phyloP scores from a whole-genome alignment of 2,888 invertebrate genomes.

The Dione juno region DNA sequence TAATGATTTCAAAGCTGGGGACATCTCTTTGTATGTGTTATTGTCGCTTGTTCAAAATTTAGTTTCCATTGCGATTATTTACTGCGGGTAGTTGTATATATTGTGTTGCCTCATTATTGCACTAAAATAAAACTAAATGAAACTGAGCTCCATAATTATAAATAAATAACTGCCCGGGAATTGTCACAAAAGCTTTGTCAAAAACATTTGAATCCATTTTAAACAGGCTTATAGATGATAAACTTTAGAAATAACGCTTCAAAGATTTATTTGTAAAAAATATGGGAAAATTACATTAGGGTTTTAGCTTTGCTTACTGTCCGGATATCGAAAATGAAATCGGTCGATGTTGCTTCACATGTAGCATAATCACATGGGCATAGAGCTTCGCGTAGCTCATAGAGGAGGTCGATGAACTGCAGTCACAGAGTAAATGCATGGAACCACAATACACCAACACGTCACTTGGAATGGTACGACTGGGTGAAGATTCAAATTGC shows the following conservation, averaged over 20 bases:
- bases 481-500: constrained; percentile 32
- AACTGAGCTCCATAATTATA: constrained; percentile 50
- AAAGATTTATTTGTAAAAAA: constrained; percentile 22
- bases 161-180: constrained; percentile 57
- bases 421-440: constrained; percentile 73
- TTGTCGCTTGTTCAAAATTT: constrained; percentile 12
- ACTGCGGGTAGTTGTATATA: constrained; percentile 51
- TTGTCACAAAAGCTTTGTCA: constrained; percentile 55
- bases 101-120: constrained; percentile 72
- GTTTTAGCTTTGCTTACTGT: constrained; percentile 42
- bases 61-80: constrained; percentile 53
- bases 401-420: constrained; percentile 64
- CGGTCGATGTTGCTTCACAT: constrained; percentile 71
- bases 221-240: constrained; percentile 62
- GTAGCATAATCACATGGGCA: constrained; percentile 59
- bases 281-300: constrained; percentile 20
- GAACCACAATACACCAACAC: constrained; percentile 49
- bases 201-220: constrained; percentile 46
- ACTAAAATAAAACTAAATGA: constrained; percentile 50
- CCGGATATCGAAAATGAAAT: constrained; percentile 39
- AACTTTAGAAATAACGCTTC: constrained; percentile 38
- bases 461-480: constrained; percentile 33
- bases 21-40: constrained; percentile 1
- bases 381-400: constrained; percentile 71
- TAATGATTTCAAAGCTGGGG: not conserved